phyloP scores from a whole-genome alignment of 1,140 invertebrate species.

The Lucilia cuprina region DNA sequence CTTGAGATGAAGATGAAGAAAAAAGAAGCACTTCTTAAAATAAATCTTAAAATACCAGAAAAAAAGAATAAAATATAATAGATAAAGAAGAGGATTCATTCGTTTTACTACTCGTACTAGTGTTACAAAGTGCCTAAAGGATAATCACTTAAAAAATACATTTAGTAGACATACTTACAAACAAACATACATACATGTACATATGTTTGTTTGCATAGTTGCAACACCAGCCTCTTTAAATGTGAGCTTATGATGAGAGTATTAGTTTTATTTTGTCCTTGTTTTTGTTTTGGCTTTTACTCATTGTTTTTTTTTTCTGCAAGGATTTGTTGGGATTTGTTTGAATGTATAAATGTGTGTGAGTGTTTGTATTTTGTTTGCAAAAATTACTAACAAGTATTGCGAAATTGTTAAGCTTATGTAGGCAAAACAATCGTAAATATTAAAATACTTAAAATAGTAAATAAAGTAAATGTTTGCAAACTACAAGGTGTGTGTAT shows the following conservation, averaged over 20 bases:
- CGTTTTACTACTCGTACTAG: neutral
- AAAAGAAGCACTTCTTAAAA: neutral
- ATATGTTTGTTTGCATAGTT: no score
- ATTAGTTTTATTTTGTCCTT: neutral
- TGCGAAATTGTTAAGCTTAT: slow-evolving; percentile 17
- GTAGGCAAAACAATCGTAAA: neutral
- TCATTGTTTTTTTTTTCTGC: neutral
- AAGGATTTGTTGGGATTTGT: slow-evolving; percentile 8
- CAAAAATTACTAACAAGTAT: slow-evolving; percentile 10
- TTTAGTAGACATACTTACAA: neutral
- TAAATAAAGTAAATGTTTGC: neutral
- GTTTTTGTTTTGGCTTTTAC: neutral
- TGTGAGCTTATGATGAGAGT: neutral
- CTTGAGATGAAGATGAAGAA: neutral
- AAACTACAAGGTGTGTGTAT: slow-evolving; percentile 17
- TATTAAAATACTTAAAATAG: neutral
- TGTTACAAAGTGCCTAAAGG: slow-evolving; percentile 26
- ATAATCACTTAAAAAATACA: slow-evolving; percentile 33
- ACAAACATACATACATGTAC: neutral
- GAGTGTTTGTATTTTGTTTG: neutral
- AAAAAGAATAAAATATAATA: no score
- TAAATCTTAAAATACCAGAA: slow-evolving; percentile 19
- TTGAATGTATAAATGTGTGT: neutral
- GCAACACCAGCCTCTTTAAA: neutral
- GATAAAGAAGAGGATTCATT: neutral